Conservation (phyloP, 2,888 invertebrate species). For the Cetonia aurata region DNA sequence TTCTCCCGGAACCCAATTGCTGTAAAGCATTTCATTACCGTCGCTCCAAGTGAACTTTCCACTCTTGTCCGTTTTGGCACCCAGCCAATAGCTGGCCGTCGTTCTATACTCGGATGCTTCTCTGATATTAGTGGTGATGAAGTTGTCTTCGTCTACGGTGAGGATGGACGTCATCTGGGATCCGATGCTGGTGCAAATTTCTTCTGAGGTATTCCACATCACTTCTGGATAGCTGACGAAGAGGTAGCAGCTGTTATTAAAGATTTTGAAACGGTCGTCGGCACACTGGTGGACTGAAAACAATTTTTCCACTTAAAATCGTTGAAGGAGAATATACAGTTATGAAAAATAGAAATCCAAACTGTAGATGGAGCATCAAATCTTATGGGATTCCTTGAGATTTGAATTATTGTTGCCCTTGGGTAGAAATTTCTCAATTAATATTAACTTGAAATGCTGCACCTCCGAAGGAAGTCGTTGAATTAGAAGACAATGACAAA, state of each 20-base stretch:
- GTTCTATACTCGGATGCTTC: conserved; percentile 80
- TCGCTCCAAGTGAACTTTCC: conserved; percentile 76
- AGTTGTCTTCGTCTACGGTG: conserved; percentile 77
- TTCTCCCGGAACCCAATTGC: conserved; percentile 76
- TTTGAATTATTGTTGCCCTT: no score
- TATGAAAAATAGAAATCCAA: no score
- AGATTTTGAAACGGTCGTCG: conserved; percentile 77
- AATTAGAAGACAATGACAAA: no score
- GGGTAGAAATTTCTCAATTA: no score
- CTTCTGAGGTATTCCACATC: conserved; percentile 78
- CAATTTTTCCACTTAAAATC: no score
- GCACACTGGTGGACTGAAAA: conserved; percentile 76
- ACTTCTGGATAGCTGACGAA: conserved; percentile 83
- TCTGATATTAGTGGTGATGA: conserved; percentile 77
- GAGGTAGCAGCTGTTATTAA: conserved; percentile 81
- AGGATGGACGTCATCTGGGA: conserved; percentile 79
- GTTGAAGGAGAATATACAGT: no score
- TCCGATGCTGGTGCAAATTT: conserved; percentile 80
- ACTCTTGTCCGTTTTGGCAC: conserved; percentile 69
- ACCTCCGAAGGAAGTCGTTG: no score
- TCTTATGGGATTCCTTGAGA: no score
- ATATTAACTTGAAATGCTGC: no score
- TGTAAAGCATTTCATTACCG: conserved; percentile 69
- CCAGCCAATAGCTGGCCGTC: conserved; percentile 81
- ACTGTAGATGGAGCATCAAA: no score